Base-by-base conservation (phyloP, 2,888 invertebrate genomes). In the Chymomyza amoena region DNA sequence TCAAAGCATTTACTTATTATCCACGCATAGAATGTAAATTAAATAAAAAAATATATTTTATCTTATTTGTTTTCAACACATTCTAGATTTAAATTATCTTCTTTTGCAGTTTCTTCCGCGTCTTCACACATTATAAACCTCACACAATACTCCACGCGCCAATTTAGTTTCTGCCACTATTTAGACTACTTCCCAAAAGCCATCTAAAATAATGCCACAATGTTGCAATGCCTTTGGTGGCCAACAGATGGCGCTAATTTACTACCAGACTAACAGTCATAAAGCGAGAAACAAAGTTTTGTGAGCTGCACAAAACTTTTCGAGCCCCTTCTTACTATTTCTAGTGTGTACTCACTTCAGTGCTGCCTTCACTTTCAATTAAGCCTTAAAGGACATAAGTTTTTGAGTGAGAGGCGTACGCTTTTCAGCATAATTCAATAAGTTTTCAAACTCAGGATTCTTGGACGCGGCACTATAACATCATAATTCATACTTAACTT, bases 401-500 rank as follows among this genome's bases (percentile, higher is more conserved):
- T 85, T 45, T 75, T 68, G 70, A 72, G 78, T 63, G 76, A 64
- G 64, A 51, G 60, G 60, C 60, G 60, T 60, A 5, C 60, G 57
- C 57, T 70, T 69, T 59, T 63, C 61, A 69, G 84, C 81, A 83
- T 84, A 84, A 87, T 87, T 87, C 84, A 84, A 86, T 84, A 84
- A 84, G 82, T 84, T 87, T 84, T 81, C 75, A 79, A 84, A 80
- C 87, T 79, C 80, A 72, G 57, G 10, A 25, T n/a, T 20, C 18
- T 18, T 57, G 57, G 25, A 54, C 74, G 60, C 73, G 63, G 61
- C 73, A 75, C 75, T 80, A 79, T 84, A 82, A 82, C 82, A 81
- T 78, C 85, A 87, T 87, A 85, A 85, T 84, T 84, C 85, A 87
- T 85, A 80, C 81, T 85, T 87, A 87, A 82, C 84, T 84, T 78